Base-by-base conservation (phyloP, 2,113 vertebrate species). In the Haemorhous mexicanus region DNA sequence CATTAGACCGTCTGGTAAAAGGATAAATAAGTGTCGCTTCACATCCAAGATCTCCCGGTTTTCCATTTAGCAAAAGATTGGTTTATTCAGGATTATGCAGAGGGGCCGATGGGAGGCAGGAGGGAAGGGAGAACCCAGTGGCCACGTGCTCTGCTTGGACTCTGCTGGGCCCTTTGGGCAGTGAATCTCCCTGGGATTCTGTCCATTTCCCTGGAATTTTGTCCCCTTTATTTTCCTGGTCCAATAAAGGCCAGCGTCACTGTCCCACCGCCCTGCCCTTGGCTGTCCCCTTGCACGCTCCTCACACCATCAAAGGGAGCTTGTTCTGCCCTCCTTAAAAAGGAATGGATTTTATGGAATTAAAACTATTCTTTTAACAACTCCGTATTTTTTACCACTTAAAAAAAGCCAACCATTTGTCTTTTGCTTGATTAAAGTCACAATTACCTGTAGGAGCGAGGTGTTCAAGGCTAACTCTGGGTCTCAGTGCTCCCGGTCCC, bases 21-120 rank as follows among this genome's bases (percentile, higher is more conserved):
- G 98, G 98, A 98, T 98, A 98, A 98, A 98, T 98, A 98, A 98
- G 97, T 97, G 97, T 97, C 97, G 98, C 96, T 98, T 97, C 96
- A 94, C 94, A 97, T 97, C 97, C 97, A 96, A 68, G 68, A 97
- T 97, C 97, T 96, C 95, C 93, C 18, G 18, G 96, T 97, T 98
- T 97, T 90, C 97, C 89, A 33, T 95, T 97, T 87, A 95, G 90
- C 66, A 21, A 30, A 58, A 96, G 94, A 94, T 11, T 46, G 93
- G 94, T 87, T 96, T 86, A 82, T 73, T 85, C 96, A 93, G 93
- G 82, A 94, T 27, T 83, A 68, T 58, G 94, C 75, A 59, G 46
- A 77, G 93, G 35, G 43, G 93, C 84, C 49, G 56, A 37, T 47
- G 9, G 58, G 82, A 46, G 81, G 87, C 41, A 19, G 50, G 35